These are phyloP conservation scores for Erebia palarica DNA, from an alignment of 2,888 invertebrate species.

Conservation along the genomic window DNA sequence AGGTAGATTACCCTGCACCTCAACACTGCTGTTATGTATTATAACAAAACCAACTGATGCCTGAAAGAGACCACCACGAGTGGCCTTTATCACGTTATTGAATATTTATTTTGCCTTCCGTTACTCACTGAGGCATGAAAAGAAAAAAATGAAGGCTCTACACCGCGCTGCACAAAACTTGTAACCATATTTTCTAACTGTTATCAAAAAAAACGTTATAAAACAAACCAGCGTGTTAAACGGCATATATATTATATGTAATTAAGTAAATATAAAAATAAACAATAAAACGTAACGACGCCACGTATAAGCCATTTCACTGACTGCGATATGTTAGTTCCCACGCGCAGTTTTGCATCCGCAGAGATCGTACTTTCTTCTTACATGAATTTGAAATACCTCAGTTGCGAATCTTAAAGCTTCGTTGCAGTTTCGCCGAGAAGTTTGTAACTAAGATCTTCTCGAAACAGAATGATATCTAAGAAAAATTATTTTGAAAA, in stretches of 20 bases:
- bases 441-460: conserved; percentile 2
- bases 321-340: conserved; percentile 6
- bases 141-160: conserved; percentile 14
- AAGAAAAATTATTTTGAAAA: neutral
- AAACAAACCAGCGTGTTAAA: conserved; percentile 1
- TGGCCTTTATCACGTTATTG: neutral
- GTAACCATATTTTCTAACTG: neutral
- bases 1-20: too few relatives aligned
- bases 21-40: too few relatives aligned
- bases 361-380: conserved; percentile 12
- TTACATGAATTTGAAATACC: neutral
- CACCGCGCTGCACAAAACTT: neutral
- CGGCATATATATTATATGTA: neutral
- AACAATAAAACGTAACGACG: conserved; percentile 12
- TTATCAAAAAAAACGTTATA: neutral
- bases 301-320: conserved; percentile 2
- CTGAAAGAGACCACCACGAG: neutral
- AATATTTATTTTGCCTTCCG: conserved; percentile 11
- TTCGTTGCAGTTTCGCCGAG: neutral
- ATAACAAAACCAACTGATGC: too few relatives aligned
- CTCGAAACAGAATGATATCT: neutral
- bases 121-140: neutral
- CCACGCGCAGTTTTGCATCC: conserved; percentile 10
- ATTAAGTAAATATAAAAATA: conserved; percentile 1
- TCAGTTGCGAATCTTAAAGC: neutral